Conservation (phyloP, 2,113 vertebrate genomes). For the Ptilonorhynchus violaceus region DNA sequence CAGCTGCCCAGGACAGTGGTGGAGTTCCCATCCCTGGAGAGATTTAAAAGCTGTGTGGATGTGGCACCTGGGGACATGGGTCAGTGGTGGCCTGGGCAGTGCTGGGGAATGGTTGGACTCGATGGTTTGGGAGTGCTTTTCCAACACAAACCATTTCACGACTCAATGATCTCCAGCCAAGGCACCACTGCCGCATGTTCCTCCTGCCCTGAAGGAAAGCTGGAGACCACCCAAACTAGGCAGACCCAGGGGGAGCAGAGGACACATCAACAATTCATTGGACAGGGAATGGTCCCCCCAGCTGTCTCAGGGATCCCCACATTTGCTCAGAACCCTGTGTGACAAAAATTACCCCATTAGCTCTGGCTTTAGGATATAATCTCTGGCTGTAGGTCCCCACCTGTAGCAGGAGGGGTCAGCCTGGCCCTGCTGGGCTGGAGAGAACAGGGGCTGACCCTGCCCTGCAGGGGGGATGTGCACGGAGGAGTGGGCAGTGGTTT, state of each 20-base stretch:
- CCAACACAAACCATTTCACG: fast-evolving
- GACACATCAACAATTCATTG: fast-evolving
- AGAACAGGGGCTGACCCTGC: neutral
- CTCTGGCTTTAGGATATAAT: neutral
- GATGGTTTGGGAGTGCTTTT: neutral
- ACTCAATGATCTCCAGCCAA: neutral
- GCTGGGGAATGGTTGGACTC: neutral
- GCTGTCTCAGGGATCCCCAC: neutral
- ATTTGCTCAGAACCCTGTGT: fast-evolving
- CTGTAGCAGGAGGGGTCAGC: neutral
- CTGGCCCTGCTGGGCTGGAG: neutral
- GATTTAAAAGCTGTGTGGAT: too few relatives aligned
- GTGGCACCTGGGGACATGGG: neutral
- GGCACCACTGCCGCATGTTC: fast-evolving
- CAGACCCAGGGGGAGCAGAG: neutral
- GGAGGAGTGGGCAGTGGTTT: neutral
- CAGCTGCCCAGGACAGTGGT: neutral
- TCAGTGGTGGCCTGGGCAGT: neutral
- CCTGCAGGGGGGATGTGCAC: too few relatives aligned
- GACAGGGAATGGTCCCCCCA: neutral
- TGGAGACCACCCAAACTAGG: too few relatives aligned
- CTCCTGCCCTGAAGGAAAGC: too few relatives aligned
- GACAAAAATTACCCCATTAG: neutral
- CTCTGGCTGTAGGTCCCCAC: neutral
- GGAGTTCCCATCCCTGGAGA: neutral